phyloP scores from a whole-genome alignment of 2,113 vertebrate species.

The Raja brachyura region DNA sequence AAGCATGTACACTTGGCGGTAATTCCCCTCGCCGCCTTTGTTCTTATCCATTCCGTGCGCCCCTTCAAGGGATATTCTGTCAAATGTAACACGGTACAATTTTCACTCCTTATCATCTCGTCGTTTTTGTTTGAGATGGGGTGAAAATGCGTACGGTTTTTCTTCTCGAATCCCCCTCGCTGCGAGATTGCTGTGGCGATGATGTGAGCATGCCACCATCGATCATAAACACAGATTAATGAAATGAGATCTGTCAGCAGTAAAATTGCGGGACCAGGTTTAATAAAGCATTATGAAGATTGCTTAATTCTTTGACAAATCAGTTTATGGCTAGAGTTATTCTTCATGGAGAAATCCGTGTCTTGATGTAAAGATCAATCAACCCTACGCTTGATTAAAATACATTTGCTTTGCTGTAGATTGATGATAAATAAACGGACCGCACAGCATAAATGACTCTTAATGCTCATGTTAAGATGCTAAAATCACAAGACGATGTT shows the following conservation, averaged over 20 bases:
- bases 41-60: neutral
- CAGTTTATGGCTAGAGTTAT: neutral
- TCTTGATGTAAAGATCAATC: neutral
- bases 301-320: slow-evolving; percentile 5
- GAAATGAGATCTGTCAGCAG: neutral
- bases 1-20: neutral
- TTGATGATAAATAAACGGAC: neutral
- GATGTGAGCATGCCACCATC: neutral
- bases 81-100: neutral
- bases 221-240: slow-evolving; percentile 13
- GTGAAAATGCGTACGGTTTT: neutral
- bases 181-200: neutral
- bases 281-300: slow-evolving; percentile 8
- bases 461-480: neutral
- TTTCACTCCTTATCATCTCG: neutral
- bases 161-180: neutral
- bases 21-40: neutral
- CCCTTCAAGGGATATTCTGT: neutral
- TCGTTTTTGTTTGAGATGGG: neutral
- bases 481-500: no score
- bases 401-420: no score
- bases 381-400: neutral
- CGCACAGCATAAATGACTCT: neutral
- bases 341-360: neutral
- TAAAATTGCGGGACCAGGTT: neutral